Base-by-base conservation (phyloP, 1,140 invertebrate genomes). In the Drosophila bocqueti region DNA sequence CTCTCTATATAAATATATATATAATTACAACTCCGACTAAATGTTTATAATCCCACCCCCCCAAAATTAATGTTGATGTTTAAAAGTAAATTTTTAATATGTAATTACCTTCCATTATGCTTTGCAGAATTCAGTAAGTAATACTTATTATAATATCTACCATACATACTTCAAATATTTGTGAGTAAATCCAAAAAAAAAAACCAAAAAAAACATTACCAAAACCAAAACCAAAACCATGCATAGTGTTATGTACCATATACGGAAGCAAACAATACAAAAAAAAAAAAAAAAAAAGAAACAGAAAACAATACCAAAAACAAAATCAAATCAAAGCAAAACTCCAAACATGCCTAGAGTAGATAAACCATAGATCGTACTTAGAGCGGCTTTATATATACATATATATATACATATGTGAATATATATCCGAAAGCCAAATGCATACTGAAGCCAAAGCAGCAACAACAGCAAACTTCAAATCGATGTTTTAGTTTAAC, bases 101-200 rank as follows among this genome's bases (percentile, higher is more conserved):
- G 85, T 90, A 90, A 90, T 90, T 90, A 90, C 85, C 85, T 90
- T 90, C 79, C 86, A 90, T 92, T 92, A 92, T 92, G 91, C 91
- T 92, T 92, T 92, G 91, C 91, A 92, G 91, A 92, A 92, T 92
- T 92, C 91, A 92, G 91, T 92, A 92, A 92, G 91, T 92, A 92
- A 92, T 87, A 87, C 78, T 84, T 89, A 90, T 84, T 72, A 84
- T 81, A 80, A 84, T 90, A 81, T 83, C 77, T 77, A 81, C 77
- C 80, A 72, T 76, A 82, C 81, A 83, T 90, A 85, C 85, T 79
- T 82, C 78, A 85, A 85, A 81, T 90, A 85, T 90, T 89, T 90
- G 85, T 90, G 85, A 90, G 85, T 90, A 90, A 90, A 79, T 79
- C 75, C 85, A 71, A 86, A 63, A 47, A 61, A 55, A 29, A 29